Evolutionary conservation across 2,113 vertebrate genomes (phyloP), one percentile per base, ranked within the genome.

Genomic region (Pelmatolapia mariae): DNA sequence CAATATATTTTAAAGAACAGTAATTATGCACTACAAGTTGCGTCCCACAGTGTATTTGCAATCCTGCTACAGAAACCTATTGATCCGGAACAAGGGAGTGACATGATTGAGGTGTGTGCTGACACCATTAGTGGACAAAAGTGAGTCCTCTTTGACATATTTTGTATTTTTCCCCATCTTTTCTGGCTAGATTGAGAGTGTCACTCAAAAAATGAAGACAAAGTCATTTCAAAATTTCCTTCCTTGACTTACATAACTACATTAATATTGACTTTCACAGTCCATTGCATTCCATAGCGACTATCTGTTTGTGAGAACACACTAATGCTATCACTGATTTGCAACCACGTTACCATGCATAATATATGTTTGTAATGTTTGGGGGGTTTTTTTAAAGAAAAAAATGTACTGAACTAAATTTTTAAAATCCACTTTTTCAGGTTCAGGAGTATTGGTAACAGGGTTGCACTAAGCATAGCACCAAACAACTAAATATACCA

Each of bases 331-430:
- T 36, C 31, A n/a, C 61, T 66, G 61, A 66, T n/a, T n/a, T 38
- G 0, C 33, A 66, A n/a, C 18, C 33, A n/a, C 2, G 10, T 66
- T 66, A 38, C 18, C 18, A n/a, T 36, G 6, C 59, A 66, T 66
- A 36, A 66, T n/a, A 66, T 36, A 66, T 36, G 61, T 63, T 63
- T 63, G 16, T 4, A 33, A 33, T 63, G 59, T 63, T 61, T 33
- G 19, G 0, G 3, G 0, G 24, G 24, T 24, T 24, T 6, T 6
- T 2, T 0, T 8, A 12, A 1, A 2, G 10, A 3, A 53, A n/a
- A 53, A 54, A 24, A 4, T 4, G 22, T 13, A 56, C 15, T 56
- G 11, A 56, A 56, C 54, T 8, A 56, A 13, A 56, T 56, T 56
- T 56, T 13, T 22, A 13, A 56, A 56, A 56, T 56, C 4, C 22